A percentile compares a stretch with the other conserved stretches of the same genome.
phyloP scores from a whole-genome alignment of 2,113 vertebrate species.

The Bos javanicus region DNA sequence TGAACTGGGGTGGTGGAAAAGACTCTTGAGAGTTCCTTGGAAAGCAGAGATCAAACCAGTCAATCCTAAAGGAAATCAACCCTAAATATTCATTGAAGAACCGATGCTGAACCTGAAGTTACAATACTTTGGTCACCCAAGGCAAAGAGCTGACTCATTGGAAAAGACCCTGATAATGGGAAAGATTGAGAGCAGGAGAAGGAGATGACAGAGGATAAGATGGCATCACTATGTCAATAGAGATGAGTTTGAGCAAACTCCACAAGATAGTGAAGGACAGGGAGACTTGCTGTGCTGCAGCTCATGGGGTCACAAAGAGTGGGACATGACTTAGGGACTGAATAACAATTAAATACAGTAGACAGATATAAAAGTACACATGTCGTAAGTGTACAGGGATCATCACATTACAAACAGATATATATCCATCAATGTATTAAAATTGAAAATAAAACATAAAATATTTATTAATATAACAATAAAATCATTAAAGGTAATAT shows the following conservation, averaged over 20 bases:
- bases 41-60: not conserved
- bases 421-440: not conserved
- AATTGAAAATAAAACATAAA: not conserved
- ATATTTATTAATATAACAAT: not conserved
- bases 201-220: not conserved
- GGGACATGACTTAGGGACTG: not conserved
- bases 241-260: not conserved
- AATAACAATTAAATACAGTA: not conserved
- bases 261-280: not conserved
- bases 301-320: not conserved
- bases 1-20: not conserved
- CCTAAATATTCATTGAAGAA: not conserved
- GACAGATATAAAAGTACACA: not conserved
- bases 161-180: not conserved
- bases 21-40: not conserved
- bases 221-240: not conserved
- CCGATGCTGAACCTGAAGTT: not conserved
- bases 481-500: not conserved
- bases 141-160: not conserved
- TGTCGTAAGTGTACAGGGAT: not conserved
- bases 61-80: not conserved
- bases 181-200: not conserved
- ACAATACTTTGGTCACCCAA: not conserved
- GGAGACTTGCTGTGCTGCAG: not conserved
- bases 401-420: not conserved